phyloP scores from a whole-genome alignment of 2,113 vertebrate genomes.

The Guaruba guarouba region DNA sequence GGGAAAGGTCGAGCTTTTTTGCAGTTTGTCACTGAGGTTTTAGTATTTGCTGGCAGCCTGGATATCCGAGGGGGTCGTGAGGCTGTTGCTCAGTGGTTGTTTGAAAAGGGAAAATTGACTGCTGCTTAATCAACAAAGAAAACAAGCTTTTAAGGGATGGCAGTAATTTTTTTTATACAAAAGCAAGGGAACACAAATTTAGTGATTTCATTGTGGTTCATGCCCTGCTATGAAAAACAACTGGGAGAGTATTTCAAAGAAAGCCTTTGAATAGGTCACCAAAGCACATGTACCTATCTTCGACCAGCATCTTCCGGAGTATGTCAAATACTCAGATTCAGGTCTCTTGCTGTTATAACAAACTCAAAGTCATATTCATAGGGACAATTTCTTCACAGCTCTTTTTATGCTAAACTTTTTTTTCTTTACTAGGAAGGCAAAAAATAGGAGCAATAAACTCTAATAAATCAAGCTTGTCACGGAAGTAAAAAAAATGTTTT shows the following conservation, averaged over 20 bases:
- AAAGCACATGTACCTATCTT: not conserved
- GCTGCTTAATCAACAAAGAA: constrained; percentile 69
- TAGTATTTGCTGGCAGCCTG: constrained; percentile 69
- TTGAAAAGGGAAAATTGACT: constrained; percentile 61
- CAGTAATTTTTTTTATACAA: constrained; percentile 38
- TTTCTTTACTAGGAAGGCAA: constrained; percentile 12
- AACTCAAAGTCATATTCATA: not conserved
- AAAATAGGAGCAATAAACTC: constrained; percentile 15
- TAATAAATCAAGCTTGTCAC: constrained; percentile 10
- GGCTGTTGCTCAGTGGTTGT: constrained; percentile 39
- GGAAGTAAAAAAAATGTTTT: constrained; percentile 38
- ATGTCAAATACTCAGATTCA: not conserved
- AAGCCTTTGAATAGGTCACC: not conserved
- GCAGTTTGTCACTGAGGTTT: constrained; percentile 79
- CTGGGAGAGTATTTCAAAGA: constrained; percentile 5
- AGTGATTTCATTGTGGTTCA: constrained; percentile 42
- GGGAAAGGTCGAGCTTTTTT: constrained; percentile 81
- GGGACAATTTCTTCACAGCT: not conserved
- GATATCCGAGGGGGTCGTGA: constrained; percentile 63
- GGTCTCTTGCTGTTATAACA: not conserved
- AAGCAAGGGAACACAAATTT: constrained; percentile 7
- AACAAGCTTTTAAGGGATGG: constrained; percentile 58
- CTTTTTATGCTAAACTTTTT: not conserved
- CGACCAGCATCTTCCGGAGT: rapidly evolving
- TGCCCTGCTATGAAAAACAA: constrained; percentile 51